Percentiles rank a stretch among this genome's conserved stretches.
Evolutionary conservation across 1,140 invertebrate genomes (phyloP).

Genomic region (Pararge aegeria): DNA sequence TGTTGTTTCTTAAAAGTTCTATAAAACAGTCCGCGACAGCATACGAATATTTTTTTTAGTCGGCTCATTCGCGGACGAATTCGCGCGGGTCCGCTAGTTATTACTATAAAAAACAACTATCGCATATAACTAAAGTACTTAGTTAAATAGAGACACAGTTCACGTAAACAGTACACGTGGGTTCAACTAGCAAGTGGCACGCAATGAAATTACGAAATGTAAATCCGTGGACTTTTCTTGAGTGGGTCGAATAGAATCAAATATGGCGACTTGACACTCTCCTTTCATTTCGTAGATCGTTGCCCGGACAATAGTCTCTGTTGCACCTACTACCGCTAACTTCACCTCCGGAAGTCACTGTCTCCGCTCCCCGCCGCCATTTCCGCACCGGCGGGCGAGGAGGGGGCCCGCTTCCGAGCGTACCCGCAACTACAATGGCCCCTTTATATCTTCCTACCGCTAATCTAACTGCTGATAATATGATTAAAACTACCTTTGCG

Average conservation of each 20-base stretch:
- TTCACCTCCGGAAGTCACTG: slow-evolving; percentile 67
- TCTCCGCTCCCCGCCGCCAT: slow-evolving; percentile 71
- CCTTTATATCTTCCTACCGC: slow-evolving; percentile 68
- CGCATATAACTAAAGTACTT: too few relatives aligned
- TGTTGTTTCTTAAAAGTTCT: too few relatives aligned
- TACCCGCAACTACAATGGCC: slow-evolving; percentile 61
- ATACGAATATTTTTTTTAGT: too few relatives aligned
- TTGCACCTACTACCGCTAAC: slow-evolving; percentile 46
- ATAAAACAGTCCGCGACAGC: too few relatives aligned
- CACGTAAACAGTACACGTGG: too few relatives aligned
- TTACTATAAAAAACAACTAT: too few relatives aligned
- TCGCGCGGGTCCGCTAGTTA: too few relatives aligned
- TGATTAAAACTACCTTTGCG: slow-evolving; percentile 46
- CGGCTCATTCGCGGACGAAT: too few relatives aligned
- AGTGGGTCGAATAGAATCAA: background rate
- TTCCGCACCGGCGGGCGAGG: slow-evolving; percentile 42
- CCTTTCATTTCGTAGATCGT: slow-evolving; percentile 40
- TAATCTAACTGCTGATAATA: slow-evolving; percentile 68
- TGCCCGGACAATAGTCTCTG: slow-evolving; percentile 50
- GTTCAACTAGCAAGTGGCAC: too few relatives aligned
- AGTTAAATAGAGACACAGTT: too few relatives aligned
- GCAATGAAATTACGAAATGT: too few relatives aligned
- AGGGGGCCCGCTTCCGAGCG: slow-evolving; percentile 45
- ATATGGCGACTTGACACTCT: background rate
- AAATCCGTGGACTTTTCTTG: too few relatives aligned